Conservation (phyloP, 2,888 invertebrate species). For the Deroplatys truncata region DNA sequence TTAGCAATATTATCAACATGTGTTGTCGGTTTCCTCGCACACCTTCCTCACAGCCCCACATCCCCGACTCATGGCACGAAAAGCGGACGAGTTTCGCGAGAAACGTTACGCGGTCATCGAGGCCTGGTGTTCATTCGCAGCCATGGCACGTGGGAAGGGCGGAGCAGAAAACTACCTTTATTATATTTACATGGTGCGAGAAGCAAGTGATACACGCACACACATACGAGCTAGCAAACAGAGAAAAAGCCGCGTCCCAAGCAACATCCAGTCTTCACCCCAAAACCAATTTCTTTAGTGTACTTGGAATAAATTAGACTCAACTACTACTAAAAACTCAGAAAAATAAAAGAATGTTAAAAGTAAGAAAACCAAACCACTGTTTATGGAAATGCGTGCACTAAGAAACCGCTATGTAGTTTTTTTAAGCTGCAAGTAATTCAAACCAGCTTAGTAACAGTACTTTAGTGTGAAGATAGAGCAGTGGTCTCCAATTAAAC, state of each 20-base stretch:
- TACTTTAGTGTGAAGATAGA: constrained; percentile 30
- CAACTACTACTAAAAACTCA: constrained; percentile 10
- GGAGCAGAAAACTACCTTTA: not conserved
- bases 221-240: not conserved
- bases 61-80: not conserved
- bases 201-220: not conserved
- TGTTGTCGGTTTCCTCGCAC: not conserved
- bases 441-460: constrained; percentile 28
- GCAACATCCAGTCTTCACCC: not conserved
- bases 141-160: constrained; percentile 15
- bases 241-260: not conserved
- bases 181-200: not conserved
- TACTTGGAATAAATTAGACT: constrained; percentile 2
- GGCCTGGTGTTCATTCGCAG: constrained; percentile 32
- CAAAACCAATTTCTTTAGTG: constrained; percentile 5
- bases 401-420: constrained; percentile 24
- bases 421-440: constrained; percentile 30
- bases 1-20: not conserved
- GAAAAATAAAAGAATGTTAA: not conserved
- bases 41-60: not conserved
- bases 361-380: not conserved
- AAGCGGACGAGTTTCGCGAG: not conserved
- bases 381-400: constrained; percentile 18
- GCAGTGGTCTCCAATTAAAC: constrained; percentile 32
- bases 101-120: constrained; percentile 8